Evolutionary conservation across 2,888 invertebrate species (phyloP), one percentile per base, ranked within the genome.

Genomic region (Netelia inedita): DNA sequence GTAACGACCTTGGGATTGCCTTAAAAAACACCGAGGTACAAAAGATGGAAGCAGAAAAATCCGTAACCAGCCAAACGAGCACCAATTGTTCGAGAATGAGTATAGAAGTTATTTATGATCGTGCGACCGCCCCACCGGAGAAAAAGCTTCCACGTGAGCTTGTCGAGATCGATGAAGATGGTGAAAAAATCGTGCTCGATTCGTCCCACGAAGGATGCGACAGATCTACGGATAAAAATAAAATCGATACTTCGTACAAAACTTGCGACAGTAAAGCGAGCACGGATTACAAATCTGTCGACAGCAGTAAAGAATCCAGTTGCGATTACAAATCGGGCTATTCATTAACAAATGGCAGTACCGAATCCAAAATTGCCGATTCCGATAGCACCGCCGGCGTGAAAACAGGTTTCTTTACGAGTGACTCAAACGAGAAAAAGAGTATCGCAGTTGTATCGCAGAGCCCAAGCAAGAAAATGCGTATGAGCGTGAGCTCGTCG

Each of bases 81-180:
- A 14, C 46, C 2, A 83, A 69, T 57, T 90, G 90, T 59, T 88
- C 89, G 0, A 87, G 93, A 66, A 88, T 87, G 82, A 93, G 93
- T 73, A 87, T 93, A 59, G 93, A 93, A 87, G 87, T 92, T 0
- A 89, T 93, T 69, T 93, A 89, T 61, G 93, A 93, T 43, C 87
- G 89, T 55, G 87, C 89, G 28, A 71, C 83, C 0, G 83, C 82
- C 10, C 87, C 75, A 5, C 85, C 74, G 16, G 83, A 86, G 59
- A 88, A 88, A 8, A 90, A 89, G 75, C 89, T 85, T 43, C 83
- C 89, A 1, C 86, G 87, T 23, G 92, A 92, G 66, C 65, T 92
- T n/a, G 91, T 93, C 1, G 91, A 92, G 68, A 91, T 93, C 9
- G 90, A 90, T 43, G 92, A 92, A 66, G 91, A 92, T 1, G 89